A percentile compares a stretch with the other conserved stretches of the same genome.
phyloP scores from a whole-genome alignment of 2,113 vertebrate genomes.

The Callipepla californica region DNA sequence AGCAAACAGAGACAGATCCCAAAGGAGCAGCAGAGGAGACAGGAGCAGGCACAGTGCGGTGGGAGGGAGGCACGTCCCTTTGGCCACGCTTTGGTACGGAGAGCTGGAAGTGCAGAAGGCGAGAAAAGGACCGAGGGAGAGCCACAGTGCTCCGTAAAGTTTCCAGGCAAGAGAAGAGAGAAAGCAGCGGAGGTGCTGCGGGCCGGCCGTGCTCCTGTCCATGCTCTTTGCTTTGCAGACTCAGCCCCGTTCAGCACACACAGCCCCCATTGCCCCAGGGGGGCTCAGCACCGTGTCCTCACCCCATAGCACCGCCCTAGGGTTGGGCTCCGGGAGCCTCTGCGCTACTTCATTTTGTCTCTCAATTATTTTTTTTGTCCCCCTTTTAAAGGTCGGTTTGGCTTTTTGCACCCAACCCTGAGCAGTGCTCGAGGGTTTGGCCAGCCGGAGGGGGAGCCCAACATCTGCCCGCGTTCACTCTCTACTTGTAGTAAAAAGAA shows the following conservation, averaged over 20 bases:
- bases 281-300: background rate
- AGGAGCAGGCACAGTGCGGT: slow-evolving; percentile 53
- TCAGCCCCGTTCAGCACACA: background rate
- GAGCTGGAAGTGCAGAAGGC: background rate
- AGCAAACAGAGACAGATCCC: background rate
- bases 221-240: background rate
- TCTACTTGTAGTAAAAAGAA: slow-evolving; percentile 85
- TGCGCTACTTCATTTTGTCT: background rate
- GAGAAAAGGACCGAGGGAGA: slow-evolving; percentile 5
- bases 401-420: background rate
- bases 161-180: slow-evolving; percentile 27
- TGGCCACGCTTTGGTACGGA: slow-evolving; percentile 30
- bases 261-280: accelerated
- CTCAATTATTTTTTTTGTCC: background rate
- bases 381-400: background rate
- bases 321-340: background rate
- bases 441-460: no score
- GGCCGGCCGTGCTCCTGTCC: background rate
- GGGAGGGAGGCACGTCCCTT: background rate
- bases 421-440: no score
- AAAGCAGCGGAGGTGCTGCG: background rate
- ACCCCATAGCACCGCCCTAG: background rate
- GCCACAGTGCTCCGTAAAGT: background rate
- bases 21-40: background rate
- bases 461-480: background rate